Evolutionary conservation across 2,888 invertebrate species (phyloP), one percentile per base, ranked within the genome.

Genomic region (Agrotis segetum): DNA sequence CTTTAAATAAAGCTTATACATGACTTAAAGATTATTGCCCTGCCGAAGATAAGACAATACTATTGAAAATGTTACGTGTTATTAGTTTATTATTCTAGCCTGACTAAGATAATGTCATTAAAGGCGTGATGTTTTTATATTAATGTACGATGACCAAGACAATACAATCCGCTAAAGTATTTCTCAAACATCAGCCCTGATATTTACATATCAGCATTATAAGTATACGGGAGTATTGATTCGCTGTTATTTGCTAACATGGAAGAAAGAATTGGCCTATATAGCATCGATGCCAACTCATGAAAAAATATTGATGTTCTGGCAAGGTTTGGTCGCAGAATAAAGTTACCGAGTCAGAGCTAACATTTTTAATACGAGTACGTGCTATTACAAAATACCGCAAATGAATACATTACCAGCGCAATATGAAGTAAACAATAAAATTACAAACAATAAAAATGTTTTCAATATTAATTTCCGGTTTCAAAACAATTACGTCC

Each of bases 231-330:
- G 47, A 14, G 34, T 74, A 61, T 50, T 77, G 70, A 61, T 77
- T 77, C 34, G 7, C 14, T 49, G 4, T 3, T 19, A 58, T 3
- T 2, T n/a, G 40, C 64, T 58, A 14, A 46, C 21, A 69, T 50
- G 19, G 19, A 24, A 63, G 52, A 47, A 49, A 59, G 62, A 19
- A 63, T 50, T 49, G 58, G 46, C 49, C 49, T 52, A 59, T 13
- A 59, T 34, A 63, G 44, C 34, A 46, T 71, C 34, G 46, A 60
- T 63, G 59, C 71, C 71, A 77, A 71, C 52, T 63, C 53, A 71
- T 64, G 58, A 77, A 71, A 11, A 72, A 71, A 59, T 52, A 49
- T 50, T 64, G 44, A 71, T 21, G 24, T 24, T 66, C 46, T 44
- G 56, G 52, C 46, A 49, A 21, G 44, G 4, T 40, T 49, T 46